A percentile compares a stretch with the other conserved stretches of the same genome.
phyloP scores from a whole-genome alignment of 2,113 vertebrate species.

The Albula goreensis region DNA sequence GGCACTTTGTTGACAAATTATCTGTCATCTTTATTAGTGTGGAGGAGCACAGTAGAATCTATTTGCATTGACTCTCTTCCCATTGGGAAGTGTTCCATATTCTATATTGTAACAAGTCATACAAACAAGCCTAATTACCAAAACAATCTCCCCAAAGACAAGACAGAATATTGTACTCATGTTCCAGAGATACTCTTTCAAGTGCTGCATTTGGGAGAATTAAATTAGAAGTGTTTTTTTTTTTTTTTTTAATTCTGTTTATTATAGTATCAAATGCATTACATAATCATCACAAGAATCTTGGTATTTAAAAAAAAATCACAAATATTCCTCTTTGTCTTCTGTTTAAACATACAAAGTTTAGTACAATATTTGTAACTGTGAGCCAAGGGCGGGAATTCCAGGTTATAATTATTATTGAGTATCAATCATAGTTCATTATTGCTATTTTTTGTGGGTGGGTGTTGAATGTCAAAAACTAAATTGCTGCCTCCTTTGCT shows the following conservation, averaged over 20 bases:
- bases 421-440: too few species aligned
- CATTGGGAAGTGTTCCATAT: not conserved
- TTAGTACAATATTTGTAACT: not conserved
- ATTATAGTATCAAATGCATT: not conserved
- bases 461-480: too few species aligned
- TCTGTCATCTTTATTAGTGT: not conserved
- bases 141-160: not conserved
- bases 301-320: not conserved
- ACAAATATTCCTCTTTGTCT: not conserved
- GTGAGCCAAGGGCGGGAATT: not conserved
- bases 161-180: not conserved
- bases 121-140: not conserved
- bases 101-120: not conserved
- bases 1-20: not conserved
- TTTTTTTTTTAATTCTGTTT: not conserved
- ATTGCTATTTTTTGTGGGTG: too few species aligned
- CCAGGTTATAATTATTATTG: too few species aligned
- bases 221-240: not conserved
- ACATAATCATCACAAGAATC: not conserved
- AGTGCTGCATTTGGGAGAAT: not conserved
- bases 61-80: conserved; percentile 10
- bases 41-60: not conserved
- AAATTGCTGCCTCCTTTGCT: not conserved
- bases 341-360: not conserved
- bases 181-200: not conserved